Percentiles rank a stretch among this genome's conserved stretches.
phyloP scores from a whole-genome alignment of 2,888 invertebrate genomes.

The Eueremaeus valkanovi region DNA sequence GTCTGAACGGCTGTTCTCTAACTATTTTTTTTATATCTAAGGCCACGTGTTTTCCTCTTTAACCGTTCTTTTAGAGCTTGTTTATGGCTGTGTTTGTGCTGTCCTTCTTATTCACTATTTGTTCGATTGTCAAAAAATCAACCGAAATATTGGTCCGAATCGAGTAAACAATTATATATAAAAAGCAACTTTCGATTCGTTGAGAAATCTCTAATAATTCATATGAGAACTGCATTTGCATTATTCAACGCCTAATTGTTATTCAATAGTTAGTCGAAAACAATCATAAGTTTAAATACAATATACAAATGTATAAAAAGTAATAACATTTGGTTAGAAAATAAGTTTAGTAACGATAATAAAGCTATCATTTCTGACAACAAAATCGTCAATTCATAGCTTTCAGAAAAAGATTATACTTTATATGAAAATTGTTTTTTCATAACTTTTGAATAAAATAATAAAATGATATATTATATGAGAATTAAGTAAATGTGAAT shows the following conservation, averaged over 20 bases:
- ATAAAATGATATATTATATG: background rate
- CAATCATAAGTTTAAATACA: background rate
- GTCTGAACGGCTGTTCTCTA: constrained; percentile 8
- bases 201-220: too few relatives aligned
- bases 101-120: background rate
- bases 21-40: background rate
- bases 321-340: too few relatives aligned
- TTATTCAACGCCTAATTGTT: background rate
- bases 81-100: background rate
- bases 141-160: background rate
- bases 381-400: too few relatives aligned
- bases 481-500: background rate
- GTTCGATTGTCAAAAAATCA: constrained; percentile 8
- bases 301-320: background rate
- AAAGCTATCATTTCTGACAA: too few relatives aligned
- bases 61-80: background rate
- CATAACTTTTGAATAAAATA: background rate
- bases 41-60: constrained; percentile 26
- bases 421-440: background rate
- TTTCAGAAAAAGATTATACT: too few relatives aligned
- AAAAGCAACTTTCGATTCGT: background rate
- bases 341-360: too few relatives aligned
- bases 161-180: background rate
- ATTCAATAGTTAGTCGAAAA: background rate
- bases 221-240: too few relatives aligned